These are phyloP conservation scores for Glaucidium brasilianum DNA, from an alignment of 2,113 vertebrate species.

Conservation along the genomic window DNA sequence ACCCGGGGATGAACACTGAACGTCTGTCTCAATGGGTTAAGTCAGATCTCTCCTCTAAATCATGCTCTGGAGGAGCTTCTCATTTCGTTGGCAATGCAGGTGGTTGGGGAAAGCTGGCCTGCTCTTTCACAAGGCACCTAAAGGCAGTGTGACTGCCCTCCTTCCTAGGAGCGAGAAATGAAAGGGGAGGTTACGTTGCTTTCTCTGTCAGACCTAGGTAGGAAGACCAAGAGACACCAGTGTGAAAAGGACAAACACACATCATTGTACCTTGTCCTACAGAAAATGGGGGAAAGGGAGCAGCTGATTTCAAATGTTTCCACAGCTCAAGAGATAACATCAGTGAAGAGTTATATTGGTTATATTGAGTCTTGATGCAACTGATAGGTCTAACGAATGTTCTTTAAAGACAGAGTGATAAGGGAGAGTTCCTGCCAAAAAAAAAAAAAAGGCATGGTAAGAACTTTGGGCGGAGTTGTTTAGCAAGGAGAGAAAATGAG, in stretches of 20 bases:
- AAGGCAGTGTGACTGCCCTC: too few species aligned
- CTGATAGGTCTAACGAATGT: background rate
- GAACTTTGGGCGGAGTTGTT: background rate
- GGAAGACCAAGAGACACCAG: background rate
- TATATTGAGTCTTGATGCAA: background rate
- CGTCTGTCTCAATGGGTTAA: background rate
- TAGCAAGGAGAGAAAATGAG: background rate
- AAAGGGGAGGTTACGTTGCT: background rate
- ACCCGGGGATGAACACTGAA: fast-evolving
- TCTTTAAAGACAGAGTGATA: background rate
- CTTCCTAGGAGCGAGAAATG: background rate
- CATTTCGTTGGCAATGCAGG: background rate
- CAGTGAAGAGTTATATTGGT: background rate
- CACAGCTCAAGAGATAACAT: background rate
- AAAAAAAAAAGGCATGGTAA: background rate
- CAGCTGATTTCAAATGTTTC: background rate
- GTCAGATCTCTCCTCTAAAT: background rate
- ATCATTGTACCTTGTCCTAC: background rate
- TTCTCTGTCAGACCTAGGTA: background rate
- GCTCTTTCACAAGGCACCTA: background rate
- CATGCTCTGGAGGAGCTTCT: background rate
- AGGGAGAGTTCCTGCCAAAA: background rate
- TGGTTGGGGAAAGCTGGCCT: background rate
- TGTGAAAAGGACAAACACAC: background rate
- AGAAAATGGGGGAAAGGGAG: background rate